A percentile compares a stretch with the other conserved stretches of the same genome.
Evolutionary conservation across 2,113 vertebrate genomes (phyloP).

Genomic region (Neomonachus schauinslandi): DNA sequence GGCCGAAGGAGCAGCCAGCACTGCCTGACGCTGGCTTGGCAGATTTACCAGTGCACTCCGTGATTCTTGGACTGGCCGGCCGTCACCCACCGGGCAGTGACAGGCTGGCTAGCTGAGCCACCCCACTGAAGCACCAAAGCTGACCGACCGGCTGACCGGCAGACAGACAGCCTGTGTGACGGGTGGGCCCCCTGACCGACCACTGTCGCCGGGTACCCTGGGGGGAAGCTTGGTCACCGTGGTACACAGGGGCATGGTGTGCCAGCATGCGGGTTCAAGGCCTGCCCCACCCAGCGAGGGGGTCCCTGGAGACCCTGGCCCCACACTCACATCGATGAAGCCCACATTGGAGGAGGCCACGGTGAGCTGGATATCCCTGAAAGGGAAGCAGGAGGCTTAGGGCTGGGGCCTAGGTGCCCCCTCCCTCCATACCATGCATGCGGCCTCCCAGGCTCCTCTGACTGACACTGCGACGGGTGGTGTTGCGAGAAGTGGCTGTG

Average conservation of each 20-base stretch:
- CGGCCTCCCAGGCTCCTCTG: neutral
- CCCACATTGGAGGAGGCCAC: constrained; percentile 74
- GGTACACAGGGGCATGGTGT: rapidly evolving
- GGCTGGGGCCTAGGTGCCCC: neutral
- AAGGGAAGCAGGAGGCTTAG: neutral
- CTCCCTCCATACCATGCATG: rapidly evolving
- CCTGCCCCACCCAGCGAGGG: neutral
- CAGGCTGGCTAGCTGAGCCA: neutral
- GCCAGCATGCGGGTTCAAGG: neutral
- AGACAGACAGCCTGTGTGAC: too few relatives aligned
- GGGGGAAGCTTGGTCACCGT: neutral
- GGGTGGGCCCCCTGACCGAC: neutral
- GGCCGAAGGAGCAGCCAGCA: neutral
- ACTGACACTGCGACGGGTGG: neutral
- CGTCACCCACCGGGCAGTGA: neutral
- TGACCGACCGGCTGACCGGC: neutral
- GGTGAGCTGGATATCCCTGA: constrained; percentile 59
- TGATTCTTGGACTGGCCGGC: neutral
- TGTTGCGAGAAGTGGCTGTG: rapidly evolving
- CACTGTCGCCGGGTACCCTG: neutral
- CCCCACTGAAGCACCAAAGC: neutral
- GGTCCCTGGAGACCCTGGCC: neutral
- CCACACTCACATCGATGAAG: constrained; percentile 67
- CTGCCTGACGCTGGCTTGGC: neutral
- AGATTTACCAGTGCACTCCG: neutral